Conservation (phyloP, 2,797 vertebrate species). For the Bucorvus abyssinicus region DNA sequence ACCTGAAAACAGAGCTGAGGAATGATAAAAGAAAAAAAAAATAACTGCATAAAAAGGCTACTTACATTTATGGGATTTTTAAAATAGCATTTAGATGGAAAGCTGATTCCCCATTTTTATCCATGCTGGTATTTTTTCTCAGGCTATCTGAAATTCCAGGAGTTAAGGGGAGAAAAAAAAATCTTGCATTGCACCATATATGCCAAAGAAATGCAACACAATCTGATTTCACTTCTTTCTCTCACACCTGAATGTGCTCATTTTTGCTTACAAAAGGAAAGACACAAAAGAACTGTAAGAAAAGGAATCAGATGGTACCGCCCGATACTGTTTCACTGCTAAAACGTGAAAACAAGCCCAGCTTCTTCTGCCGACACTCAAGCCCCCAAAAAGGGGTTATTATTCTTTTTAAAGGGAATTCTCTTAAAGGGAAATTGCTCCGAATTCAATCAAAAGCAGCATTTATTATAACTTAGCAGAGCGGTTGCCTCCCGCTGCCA, state of each 20-base stretch:
- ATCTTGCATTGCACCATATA: slow-evolving; percentile 12
- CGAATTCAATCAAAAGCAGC: not conserved
- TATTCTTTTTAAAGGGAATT: slow-evolving; percentile 49
- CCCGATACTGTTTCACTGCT: slow-evolving; percentile 59
- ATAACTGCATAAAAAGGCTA: slow-evolving; percentile 29
- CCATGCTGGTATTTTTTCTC: slow-evolving; percentile 38
- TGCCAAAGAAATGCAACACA: slow-evolving; percentile 66
- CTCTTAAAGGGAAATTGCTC: slow-evolving; percentile 52
- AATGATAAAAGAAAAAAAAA: slow-evolving; percentile 33
- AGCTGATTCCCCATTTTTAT: slow-evolving; percentile 43
- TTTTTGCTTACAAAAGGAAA: slow-evolving; percentile 72
- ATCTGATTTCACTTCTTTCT: slow-evolving; percentile 69
- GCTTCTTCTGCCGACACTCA: slow-evolving; percentile 31
- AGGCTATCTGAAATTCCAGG: slow-evolving; percentile 58
- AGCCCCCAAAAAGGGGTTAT: slow-evolving; percentile 30
- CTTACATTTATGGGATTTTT: slow-evolving; percentile 48
- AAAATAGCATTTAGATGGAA: slow-evolving; percentile 43
- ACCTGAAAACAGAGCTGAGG: slow-evolving; percentile 26
- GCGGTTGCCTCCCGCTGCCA: fast-evolving
- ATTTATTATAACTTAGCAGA: not conserved
- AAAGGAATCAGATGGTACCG: slow-evolving; percentile 68
- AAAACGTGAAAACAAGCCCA: slow-evolving; percentile 61
- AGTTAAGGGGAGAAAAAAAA: slow-evolving; percentile 25
- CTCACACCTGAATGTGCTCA: slow-evolving; percentile 61
- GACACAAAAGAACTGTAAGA: slow-evolving; percentile 70